Evolutionary conservation across 2,797 vertebrate genomes (phyloP), one percentile per base, ranked within the genome.

Genomic region (Malurus leucopterus): DNA sequence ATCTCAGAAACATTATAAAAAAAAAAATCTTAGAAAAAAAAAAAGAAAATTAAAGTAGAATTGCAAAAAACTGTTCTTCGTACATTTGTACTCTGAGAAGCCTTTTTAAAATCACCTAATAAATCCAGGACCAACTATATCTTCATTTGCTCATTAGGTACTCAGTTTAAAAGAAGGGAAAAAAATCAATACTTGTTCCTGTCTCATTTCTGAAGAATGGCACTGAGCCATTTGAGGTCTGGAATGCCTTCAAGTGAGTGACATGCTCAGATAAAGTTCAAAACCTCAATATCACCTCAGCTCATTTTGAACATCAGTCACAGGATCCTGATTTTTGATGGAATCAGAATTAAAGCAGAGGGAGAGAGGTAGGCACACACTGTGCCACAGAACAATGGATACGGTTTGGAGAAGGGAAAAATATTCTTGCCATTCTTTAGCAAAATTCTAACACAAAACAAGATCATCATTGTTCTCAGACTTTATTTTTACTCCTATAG

Each of bases 201-300:
- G 79, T 89, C 73, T 94, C 89, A 88, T 94, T 92, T 95, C 82
- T 95, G 84, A 94, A 92, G 93, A 93, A 67, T 90, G 91, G 89
- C 90, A 89, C 85, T 78, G 93, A 95, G 94, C 89, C 94, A 92
- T 89, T 80, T 67, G 84, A 95, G 93, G 91, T 93, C 91, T 95
- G 89, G 73, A 92, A 75, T 90, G 84, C 89, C 93, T 94, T 93
- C 91, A 92, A 92, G 88, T 92, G 94, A 95, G 76, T 95, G 94
- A 92, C 94, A 94, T 84, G 84, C 84, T 92, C 86, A 84, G 91
- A 93, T 89, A 89, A 95, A 95, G 95, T 95, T 93, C 95, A 94
- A 92, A 95, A 95, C 93, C 94, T 93, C 95, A 92, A 89, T 95
- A 95, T 91, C 94, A 93, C 93, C 93, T 94, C 90, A 85, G 82